phyloP scores from a whole-genome alignment of 2,888 invertebrate species.

The Hirtodrosophila duncani region DNA sequence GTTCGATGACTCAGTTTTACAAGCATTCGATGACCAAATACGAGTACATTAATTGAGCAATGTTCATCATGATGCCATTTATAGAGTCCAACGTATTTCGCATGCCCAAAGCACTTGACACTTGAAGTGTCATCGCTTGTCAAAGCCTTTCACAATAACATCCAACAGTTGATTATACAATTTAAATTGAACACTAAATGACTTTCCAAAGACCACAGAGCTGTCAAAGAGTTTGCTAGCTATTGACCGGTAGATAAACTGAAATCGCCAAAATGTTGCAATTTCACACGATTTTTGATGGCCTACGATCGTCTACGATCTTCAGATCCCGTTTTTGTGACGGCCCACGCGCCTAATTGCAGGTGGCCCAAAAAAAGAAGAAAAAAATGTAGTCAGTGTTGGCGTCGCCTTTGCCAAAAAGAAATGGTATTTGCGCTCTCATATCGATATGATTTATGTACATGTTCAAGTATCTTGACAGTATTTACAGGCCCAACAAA shows the following conservation, averaged over 20 bases:
- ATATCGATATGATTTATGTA: constrained; percentile 49
- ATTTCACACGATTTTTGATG: constrained; percentile 34
- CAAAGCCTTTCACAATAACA: constrained; percentile 29
- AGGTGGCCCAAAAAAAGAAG: constrained; percentile 40
- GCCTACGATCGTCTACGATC: neutral
- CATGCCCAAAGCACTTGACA: constrained; percentile 49
- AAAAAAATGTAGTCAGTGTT: constrained; percentile 38
- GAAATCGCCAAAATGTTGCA: constrained; percentile 34
- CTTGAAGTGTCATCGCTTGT: constrained; percentile 41
- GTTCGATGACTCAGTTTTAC: constrained; percentile 24
- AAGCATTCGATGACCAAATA: constrained; percentile 9
- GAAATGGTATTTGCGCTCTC: constrained; percentile 41
- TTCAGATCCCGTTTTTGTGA: too few relatives aligned
- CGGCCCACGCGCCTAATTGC: constrained; percentile 55
- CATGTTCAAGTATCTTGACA: constrained; percentile 50
- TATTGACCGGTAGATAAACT: constrained; percentile 41
- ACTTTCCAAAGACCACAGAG: constrained; percentile 14
- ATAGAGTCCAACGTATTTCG: constrained; percentile 23
- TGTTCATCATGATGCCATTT: constrained; percentile 18
- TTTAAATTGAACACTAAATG: constrained; percentile 27
- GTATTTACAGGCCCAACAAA: constrained; percentile 15
- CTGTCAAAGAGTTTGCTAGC: constrained; percentile 24
- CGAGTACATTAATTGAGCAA: constrained; percentile 27
- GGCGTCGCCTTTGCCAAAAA: constrained; percentile 44
- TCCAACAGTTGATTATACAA: constrained; percentile 37